Conservation (phyloP, 2,113 vertebrate genomes). For the Ovibos moschatus region DNA sequence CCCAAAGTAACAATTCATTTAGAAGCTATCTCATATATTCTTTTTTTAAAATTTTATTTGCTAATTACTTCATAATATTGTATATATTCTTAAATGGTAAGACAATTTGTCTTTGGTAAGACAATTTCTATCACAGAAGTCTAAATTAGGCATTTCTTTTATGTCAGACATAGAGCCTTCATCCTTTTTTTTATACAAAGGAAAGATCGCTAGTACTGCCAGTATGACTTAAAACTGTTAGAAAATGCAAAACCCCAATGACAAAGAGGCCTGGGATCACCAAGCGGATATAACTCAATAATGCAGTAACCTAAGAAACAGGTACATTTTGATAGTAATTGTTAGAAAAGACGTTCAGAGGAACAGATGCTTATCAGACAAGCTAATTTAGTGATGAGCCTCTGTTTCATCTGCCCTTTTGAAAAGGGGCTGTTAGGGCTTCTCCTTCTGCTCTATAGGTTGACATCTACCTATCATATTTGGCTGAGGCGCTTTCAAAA, state of each 20-base stretch:
- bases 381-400: neutral
- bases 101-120: neutral
- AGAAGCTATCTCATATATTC: neutral
- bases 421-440: neutral
- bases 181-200: neutral
- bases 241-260: neutral
- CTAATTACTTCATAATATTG: neutral
- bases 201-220: neutral
- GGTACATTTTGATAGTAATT: neutral
- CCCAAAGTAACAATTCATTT: neutral
- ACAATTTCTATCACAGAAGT: neutral
- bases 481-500: neutral
- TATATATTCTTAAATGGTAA: neutral
- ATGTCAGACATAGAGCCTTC: neutral
- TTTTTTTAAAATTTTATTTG: neutral
- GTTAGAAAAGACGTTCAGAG: neutral
- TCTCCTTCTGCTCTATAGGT: neutral
- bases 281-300: neutral
- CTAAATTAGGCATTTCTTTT: neutral
- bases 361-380: neutral
- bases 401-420: neutral
- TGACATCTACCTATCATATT: neutral
- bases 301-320: neutral
- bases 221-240: neutral
- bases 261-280: neutral